Evolutionary conservation across 2,888 invertebrate genomes (phyloP).

Genomic region (Coleophora flavipennella): DNA sequence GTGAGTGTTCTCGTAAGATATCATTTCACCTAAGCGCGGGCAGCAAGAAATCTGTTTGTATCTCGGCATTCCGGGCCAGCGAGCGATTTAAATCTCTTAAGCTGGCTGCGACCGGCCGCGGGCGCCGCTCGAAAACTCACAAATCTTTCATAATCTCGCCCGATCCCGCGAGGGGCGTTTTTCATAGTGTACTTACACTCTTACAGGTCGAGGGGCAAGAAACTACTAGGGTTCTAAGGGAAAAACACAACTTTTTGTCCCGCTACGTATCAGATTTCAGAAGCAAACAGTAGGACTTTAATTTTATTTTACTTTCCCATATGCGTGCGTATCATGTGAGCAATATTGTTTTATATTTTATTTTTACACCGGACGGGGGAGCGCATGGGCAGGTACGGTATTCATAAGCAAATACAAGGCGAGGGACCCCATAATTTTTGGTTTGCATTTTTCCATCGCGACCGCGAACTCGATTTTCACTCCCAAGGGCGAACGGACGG

Average conservation of each 20-base stretch:
- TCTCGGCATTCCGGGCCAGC: conserved; percentile 64
- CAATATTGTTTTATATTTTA: conserved; percentile 5
- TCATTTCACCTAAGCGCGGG: conserved; percentile 39
- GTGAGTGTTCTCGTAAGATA: conserved; percentile 19
- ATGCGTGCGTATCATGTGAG: conserved; percentile 37
- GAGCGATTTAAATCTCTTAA: conserved; percentile 72
- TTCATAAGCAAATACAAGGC: conserved; percentile 72
- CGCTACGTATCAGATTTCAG: conserved; percentile 12
- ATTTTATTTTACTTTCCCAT: conserved; percentile 54
- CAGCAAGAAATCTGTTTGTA: conserved; percentile 67
- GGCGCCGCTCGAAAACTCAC: conserved; percentile 61
- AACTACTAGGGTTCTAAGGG: conserved; percentile 21
- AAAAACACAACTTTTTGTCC: conserved; percentile 14
- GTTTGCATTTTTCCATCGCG: conserved; percentile 73
- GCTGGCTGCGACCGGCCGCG: conserved; percentile 58
- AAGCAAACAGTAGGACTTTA: conserved; percentile 23
- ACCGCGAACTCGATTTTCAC: conserved; percentile 69
- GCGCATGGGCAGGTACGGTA: conserved; percentile 61
- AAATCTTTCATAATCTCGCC: conserved; percentile 72
- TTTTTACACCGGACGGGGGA: conserved; percentile 45
- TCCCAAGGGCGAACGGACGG: conserved; percentile 68
- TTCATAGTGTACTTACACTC: conserved; percentile 48
- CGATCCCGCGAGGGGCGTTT: conserved; percentile 60
- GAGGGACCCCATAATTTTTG: conserved; percentile 70
- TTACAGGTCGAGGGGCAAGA: conserved; percentile 29